phyloP scores from a whole-genome alignment of 2,888 invertebrate genomes.

The Leucoma salicis region DNA sequence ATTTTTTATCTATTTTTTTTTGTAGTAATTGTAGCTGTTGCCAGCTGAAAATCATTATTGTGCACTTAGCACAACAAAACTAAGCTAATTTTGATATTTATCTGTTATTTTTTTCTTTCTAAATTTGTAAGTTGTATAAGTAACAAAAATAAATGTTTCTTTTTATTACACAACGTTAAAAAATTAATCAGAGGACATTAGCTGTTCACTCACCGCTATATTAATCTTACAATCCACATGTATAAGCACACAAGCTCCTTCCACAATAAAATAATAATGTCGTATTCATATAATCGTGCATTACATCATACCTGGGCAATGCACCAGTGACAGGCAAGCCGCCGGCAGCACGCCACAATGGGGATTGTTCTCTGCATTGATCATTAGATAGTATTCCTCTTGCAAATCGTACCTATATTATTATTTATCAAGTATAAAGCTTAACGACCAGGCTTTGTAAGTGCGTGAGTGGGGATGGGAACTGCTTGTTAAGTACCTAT shows the following conservation, averaged over 20 bases:
- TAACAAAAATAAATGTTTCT: too few species aligned
- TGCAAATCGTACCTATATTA: constrained; percentile 48
- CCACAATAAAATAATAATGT: constrained; percentile 28
- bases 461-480: constrained; percentile 19
- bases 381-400: constrained; percentile 53
- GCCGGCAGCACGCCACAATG: constrained; percentile 68
- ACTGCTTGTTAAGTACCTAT: constrained; percentile 28
- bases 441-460: constrained; percentile 34
- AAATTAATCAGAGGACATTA: too few species aligned
- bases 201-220: too few species aligned
- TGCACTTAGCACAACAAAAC: too few species aligned
- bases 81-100: too few species aligned
- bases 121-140: too few species aligned
- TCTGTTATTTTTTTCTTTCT: too few species aligned
- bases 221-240: neutral
- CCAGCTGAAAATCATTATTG: too few species aligned
- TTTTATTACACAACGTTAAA: too few species aligned
- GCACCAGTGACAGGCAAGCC: constrained; percentile 61
- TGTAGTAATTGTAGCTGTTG: too few species aligned
- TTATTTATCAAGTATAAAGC: constrained; percentile 56
- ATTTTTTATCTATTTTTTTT: too few species aligned
- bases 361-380: constrained; percentile 64
- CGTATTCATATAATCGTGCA: constrained; percentile 34
- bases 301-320: constrained; percentile 33
- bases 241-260: neutral